Base-by-base conservation (phyloP, 2,113 vertebrate species). In the Protomyctophum bolini region DNA sequence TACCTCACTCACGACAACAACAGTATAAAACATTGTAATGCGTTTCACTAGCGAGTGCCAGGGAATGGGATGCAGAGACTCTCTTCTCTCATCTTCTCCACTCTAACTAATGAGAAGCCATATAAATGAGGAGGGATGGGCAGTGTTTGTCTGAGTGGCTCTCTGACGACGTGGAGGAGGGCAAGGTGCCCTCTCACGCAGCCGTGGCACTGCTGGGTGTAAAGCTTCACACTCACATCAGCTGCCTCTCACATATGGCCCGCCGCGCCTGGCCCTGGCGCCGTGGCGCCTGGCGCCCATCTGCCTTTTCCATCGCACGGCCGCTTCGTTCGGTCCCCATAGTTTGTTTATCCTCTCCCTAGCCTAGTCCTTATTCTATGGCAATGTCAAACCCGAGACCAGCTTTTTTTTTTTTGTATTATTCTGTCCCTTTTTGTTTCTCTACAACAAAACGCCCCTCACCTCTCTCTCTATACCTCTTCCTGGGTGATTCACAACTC, bases 181-280 rank as follows among this genome's bases (percentile, higher is more conserved):
- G 77, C 88, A 91, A 88, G 91, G 88, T 91, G 90, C 91, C 90
- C 90, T 88, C 82, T 72, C 76, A 81, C 83, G 83, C 83, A 83
- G 82, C 81, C 82, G 86, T 66, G 79, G 75, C 83, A 88, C 85
- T 89, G 87, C 80, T 83, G 82, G 81, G 77, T 84, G 85, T 91
- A 90, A 93, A 91, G 79, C 89, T 87, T 90, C 86, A 87, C 90
- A 90, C 86, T 87, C 90, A 90, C 85, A 87, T 90, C 89, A 91
- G 89, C 89, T 91, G 85, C 81, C 73, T 82, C 82, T 84, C 81
- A 77, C 77, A 89, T 91, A 88, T 87, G 86, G 84, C 82, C 66
- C 81, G 77, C 84, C 82, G 76, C 54, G 61, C 33, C 76, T 77
- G 71, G 82, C 85, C 78, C 75, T 33, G 78, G 80, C 78, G 86